Base-by-base conservation (phyloP, 2,797 vertebrate genomes). In the Chelidonichthys spinosus region DNA sequence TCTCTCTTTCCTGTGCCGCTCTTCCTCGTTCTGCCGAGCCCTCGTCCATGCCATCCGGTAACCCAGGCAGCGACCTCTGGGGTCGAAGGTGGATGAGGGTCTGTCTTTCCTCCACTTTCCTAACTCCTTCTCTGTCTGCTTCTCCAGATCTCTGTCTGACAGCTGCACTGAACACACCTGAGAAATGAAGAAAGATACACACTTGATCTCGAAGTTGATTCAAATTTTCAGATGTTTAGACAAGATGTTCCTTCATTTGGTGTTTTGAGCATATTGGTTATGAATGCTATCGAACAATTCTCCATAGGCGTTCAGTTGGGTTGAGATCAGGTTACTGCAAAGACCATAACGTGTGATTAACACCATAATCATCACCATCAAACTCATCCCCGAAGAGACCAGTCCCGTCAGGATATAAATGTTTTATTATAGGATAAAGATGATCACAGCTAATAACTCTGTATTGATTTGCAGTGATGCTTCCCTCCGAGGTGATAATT, bases 111-210 rank as follows among this genome's bases (percentile, higher is more conserved):
- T 90, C 93, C 96, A 95, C 83, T 85, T 95, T 50, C 87, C 65
- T 13, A 96, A 79, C 87, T 96, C 94, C 79, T 92, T 91, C 74
- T 92, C 92, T 0, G 91, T 94, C 76, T 93, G 95, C 63, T 89
- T 94, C 76, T 96, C 93, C 78, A 97, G 87, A 58, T 96, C 96
- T 53, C 75, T 91, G 63, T 87, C 86, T 0, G 96, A 96, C 60
- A 97, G 83, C 0, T 93, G 90, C 44, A 97, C 92, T 0, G 94
- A 90, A 63, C 96, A 95, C 33, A 97, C 95, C 96, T 97, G 88
- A 63, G 54, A 76, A 17, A 40, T 39, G 3, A 40, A 44, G 4
- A 8, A 54, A 74, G 78, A 49, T 3, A 15, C 0, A 25, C 25
- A 25, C 25, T 25, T 37, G 3, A 6, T 58, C 9, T 52, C 3